Evolutionary conservation across 2,888 invertebrate genomes (phyloP), one percentile per base, ranked within the genome.

Genomic region (Hyalella azteca): DNA sequence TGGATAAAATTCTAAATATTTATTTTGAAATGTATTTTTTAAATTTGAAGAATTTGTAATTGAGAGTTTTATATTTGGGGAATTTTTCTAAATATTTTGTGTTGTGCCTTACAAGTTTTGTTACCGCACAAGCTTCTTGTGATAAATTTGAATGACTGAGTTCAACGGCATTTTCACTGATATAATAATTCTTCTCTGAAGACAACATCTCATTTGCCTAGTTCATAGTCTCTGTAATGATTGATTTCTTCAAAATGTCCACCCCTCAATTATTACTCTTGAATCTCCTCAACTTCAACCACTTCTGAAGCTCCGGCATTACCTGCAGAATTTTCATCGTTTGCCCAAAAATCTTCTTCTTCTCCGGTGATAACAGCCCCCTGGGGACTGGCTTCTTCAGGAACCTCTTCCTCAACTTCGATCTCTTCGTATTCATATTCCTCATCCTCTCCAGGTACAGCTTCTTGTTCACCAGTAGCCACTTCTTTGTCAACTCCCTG

Each of bases 261-360:
- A n/a, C n/a, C n/a, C n/a, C n/a, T n/a, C n/a, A 19, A 54, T 0
- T 7, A 54, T 54, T 22, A 5, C 7, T 26, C 54, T 54, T 22
- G 2, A 54, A 54, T 54, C 32, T 66, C 32, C 29, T 66, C 66
- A 66, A 13, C 66, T 22, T 66, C 66, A 36, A 66, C 66, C 32
- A 66, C 29, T 66, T 66, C 66, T 9, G 36, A n/a, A 15, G 36
- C 66, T 36, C 19, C 66, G 2, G 66, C 19, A 26, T 5, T 54
- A 26, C 26, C 36, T 36, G 7, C 66, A 19, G 39, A 22, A 15
- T 3, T 3, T 22, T 19, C 66, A 15, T 32, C 66, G 26, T 19
- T 29, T 3, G 39, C 66, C 66, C 66, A 66, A 36, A 29, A 66
- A 15, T 66, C 66, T 7, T 66, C 66, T 2, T 66, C 66, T 19